A percentile compares a stretch with the other conserved stretches of the same genome.
Evolutionary conservation across 2,888 invertebrate genomes (phyloP).

Genomic region (Isoperla grammatica): DNA sequence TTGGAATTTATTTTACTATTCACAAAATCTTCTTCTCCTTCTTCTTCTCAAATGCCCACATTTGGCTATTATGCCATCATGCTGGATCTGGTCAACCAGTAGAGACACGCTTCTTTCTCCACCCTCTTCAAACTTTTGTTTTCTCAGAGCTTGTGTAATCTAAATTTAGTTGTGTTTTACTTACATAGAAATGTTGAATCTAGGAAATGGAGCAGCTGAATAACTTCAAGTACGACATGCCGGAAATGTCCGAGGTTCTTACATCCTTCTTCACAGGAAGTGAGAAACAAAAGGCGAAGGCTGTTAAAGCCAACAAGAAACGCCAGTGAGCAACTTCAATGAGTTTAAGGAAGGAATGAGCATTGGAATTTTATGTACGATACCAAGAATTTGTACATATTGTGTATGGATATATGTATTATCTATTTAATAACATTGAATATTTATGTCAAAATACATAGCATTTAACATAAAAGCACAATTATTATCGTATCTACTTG

Average conservation of each 20-base stretch:
- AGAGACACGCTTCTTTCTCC: no score
- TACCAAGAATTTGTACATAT: neutral
- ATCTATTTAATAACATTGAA: no score
- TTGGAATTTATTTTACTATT: no score
- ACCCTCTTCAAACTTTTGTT: slow-evolving; percentile 10
- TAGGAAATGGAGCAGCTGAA: slow-evolving; percentile 84
- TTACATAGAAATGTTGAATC: no score
- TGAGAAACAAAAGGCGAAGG: slow-evolving; percentile 46
- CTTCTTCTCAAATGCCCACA: no score
- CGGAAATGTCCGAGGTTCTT: slow-evolving; percentile 93
- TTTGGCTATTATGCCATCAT: no score
- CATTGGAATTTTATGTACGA: neutral
- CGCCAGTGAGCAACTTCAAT: slow-evolving; percentile 37
- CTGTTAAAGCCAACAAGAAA: slow-evolving; percentile 44
- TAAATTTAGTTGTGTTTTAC: no score
- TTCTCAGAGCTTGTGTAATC: neutral
- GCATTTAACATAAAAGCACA: no score
- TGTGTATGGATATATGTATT: no score
- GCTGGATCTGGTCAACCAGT: no score
- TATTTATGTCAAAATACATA: neutral
- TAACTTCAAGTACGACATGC: slow-evolving; percentile 79
- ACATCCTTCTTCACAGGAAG: slow-evolving; percentile 79
- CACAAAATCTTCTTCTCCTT: no score
- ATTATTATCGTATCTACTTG: no score
- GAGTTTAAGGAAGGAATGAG: slow-evolving; percentile 7